Base-by-base conservation (phyloP, 2,888 invertebrate species). In the Calliphora vomitoria region DNA sequence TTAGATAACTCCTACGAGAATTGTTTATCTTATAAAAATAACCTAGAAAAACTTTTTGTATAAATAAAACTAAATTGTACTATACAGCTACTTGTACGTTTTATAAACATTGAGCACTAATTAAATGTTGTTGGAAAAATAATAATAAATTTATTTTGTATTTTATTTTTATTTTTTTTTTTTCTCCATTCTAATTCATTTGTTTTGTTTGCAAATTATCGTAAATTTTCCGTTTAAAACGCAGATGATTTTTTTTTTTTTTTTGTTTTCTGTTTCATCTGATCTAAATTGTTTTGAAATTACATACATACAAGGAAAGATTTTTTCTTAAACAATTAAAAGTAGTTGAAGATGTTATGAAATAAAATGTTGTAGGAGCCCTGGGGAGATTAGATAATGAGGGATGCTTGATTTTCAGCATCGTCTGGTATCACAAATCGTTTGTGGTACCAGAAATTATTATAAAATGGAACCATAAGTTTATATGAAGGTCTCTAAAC, bases 1-100 rank as follows among this genome's bases (percentile, higher is more conserved):
- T 74, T 75, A 79, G 53, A 80, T 80, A 85, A 85, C 85, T 85
- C 85, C 85, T 85, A 85, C 85, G 85, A 85, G 85, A 85, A 85
- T 78, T 85, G 58, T 75, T 80, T 85, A 69, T 75, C 69, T 80
- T 60, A 75, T 53, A 50, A 64, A 82, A 80, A 72, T 71, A 71
- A 62, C 79, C 64, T 78, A 84, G 71, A 83, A 83, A 74, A 38
- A 44, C 3, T 53, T 69, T 38, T 20, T 68, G 15, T 76, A 20
- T 35, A 62, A 53, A 66, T 35, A 71, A 71, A 50, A 35, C 13
- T 50, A 71, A 53, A 58, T 47, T 75, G 8, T 38, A 62, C 44
- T 55, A 44, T 35, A 60, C 44, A 20, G 31, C 53, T 66, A 20
- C 44, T 38, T 31, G 20, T 31, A 18, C 25, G n/a, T 25, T 58